phyloP scores from a whole-genome alignment of 2,113 vertebrate species.

The Myanophis thanlyinensis region DNA sequence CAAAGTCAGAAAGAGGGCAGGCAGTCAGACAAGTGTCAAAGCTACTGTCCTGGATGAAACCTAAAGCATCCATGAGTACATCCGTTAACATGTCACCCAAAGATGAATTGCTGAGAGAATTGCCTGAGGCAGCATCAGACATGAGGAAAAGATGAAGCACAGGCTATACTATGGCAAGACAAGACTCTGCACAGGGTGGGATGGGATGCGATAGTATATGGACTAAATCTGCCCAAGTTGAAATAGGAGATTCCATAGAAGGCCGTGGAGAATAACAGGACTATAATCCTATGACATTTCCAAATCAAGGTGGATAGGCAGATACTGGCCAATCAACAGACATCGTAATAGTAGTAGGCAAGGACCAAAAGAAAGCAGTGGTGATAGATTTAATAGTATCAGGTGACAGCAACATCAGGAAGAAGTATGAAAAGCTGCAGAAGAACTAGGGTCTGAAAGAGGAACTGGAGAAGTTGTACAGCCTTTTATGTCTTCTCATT shows the following conservation, averaged over 20 bases:
- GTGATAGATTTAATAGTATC: not conserved
- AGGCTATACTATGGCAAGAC: not conserved
- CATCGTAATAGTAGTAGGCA: not conserved
- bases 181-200: not conserved
- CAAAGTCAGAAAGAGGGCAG: not conserved
- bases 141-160: not conserved
- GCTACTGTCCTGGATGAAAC: not conserved
- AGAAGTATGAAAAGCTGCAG: not conserved
- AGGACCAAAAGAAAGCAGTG: not conserved
- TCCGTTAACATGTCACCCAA: not conserved
- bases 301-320: not conserved
- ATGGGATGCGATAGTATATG: not conserved
- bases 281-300: not conserved
- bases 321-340: not conserved
- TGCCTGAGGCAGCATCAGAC: not conserved
- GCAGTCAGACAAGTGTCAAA: not conserved
- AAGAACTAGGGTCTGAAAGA: not conserved
- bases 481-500: not conserved
- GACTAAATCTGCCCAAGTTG: not conserved
- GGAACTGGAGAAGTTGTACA: not conserved
- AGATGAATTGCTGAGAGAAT: not conserved
- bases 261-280: not conserved
- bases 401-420: not conserved
- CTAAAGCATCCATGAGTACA: not conserved
- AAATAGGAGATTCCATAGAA: not conserved